Conservation (phyloP, 2,113 vertebrate genomes). For the Sorex fumeus region DNA sequence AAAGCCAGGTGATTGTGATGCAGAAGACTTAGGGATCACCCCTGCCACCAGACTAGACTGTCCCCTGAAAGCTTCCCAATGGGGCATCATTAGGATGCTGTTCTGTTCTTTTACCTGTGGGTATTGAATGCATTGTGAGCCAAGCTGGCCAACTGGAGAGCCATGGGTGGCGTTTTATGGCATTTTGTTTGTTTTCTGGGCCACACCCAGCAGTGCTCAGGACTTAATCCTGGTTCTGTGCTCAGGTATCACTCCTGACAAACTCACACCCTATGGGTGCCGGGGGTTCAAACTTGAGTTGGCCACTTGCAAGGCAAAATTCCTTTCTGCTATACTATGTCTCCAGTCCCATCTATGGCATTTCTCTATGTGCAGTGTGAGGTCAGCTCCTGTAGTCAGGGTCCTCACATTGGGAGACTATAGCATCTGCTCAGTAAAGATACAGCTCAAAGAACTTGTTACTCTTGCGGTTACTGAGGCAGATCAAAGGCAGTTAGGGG, state of each 20-base stretch:
- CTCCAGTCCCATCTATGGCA: background rate
- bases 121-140: background rate
- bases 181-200: no score
- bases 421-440: constrained; percentile 16
- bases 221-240: no score
- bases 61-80: background rate
- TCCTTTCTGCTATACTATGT: no score
- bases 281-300: no score
- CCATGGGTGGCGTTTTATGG: no score
- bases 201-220: no score
- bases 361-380: background rate
- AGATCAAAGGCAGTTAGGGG: background rate
- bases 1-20: background rate
- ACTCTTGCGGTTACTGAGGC: background rate
- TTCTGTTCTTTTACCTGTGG: background rate
- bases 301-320: no score
- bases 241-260: no score
- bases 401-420: background rate
- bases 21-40: background rate
- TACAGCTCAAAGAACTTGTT: background rate
- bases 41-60: background rate
- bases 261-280: no score
- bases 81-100: background rate
- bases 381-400: background rate
- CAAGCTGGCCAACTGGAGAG: background rate